Evolutionary conservation across 2,113 vertebrate genomes (phyloP).

Genomic region (Reinhardtius hippoglossoides): DNA sequence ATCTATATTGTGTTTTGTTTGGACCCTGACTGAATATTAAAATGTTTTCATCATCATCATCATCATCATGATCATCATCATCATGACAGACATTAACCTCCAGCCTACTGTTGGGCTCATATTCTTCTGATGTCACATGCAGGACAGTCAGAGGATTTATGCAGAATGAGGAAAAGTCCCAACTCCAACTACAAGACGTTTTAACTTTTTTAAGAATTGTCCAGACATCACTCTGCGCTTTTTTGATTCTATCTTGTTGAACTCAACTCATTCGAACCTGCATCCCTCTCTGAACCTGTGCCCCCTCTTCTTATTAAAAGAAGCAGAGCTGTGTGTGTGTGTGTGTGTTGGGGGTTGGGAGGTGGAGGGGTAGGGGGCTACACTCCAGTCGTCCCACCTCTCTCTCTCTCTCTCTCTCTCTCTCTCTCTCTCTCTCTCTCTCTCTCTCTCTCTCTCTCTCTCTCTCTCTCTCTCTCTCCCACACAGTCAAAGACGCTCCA

Average conservation of each 20-base stretch:
- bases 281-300: constrained; percentile 62
- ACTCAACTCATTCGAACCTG: constrained; percentile 49
- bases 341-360: constrained; percentile 23
- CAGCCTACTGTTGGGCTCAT: too few species aligned
- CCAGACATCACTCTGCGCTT: background rate
- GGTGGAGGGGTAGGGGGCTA: constrained; percentile 22
- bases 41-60: too few species aligned
- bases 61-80: too few species aligned
- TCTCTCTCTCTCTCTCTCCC: constrained; percentile 3
- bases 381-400: constrained; percentile 73
- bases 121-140: too few species aligned
- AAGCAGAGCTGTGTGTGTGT: constrained; percentile 29
- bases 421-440: constrained; percentile 1
- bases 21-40: too few species aligned
- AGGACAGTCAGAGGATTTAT: too few species aligned
- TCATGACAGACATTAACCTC: too few species aligned
- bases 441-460: too few species aligned
- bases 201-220: background rate
- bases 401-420: constrained; percentile 34
- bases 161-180: background rate
- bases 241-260: too few species aligned
- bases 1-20: too few species aligned
- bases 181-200: background rate
- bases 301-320: constrained; percentile 59
- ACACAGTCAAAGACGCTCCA: constrained; percentile 63